A percentile compares a stretch with the other conserved stretches of the same genome.
phyloP scores from a whole-genome alignment of 1,140 invertebrate species.

The Lepidostoma basale region DNA sequence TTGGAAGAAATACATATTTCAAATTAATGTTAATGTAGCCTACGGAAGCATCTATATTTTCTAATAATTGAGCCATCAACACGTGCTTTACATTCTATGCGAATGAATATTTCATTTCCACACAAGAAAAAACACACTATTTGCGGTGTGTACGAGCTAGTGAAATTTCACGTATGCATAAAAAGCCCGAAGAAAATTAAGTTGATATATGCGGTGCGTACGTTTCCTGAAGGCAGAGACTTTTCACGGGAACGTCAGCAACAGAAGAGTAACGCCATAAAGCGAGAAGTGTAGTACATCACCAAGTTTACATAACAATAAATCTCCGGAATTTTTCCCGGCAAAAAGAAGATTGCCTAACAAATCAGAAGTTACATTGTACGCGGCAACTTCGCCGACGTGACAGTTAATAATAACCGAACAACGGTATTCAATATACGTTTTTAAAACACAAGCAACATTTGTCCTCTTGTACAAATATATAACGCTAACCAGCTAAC shows the following conservation, averaged over 20 bases:
- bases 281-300: neutral
- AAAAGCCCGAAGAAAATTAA: too few relatives aligned
- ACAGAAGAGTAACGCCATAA: constrained; percentile 1
- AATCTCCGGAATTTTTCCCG: neutral
- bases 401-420: constrained; percentile 27
- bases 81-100: too few relatives aligned
- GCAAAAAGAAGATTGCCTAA: constrained; percentile 17
- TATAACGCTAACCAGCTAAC: too few relatives aligned
- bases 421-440: too few relatives aligned
- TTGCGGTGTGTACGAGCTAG: too few relatives aligned
- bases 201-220: neutral
- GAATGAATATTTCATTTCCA: neutral
- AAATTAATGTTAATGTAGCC: too few relatives aligned
- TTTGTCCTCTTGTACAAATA: too few relatives aligned
- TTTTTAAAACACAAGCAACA: too few relatives aligned
- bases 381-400: constrained; percentile 1
- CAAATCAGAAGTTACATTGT: constrained; percentile 22
- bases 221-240: neutral
- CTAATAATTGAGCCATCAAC: too few relatives aligned
- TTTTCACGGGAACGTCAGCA: neutral
- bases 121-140: too few relatives aligned
- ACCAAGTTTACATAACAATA: constrained; percentile 15
- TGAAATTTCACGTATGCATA: neutral
- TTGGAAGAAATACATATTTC: too few relatives aligned
- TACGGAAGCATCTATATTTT: too few relatives aligned